phyloP scores from a whole-genome alignment of 1,140 invertebrate species.

The Coenobita brevimanus region DNA sequence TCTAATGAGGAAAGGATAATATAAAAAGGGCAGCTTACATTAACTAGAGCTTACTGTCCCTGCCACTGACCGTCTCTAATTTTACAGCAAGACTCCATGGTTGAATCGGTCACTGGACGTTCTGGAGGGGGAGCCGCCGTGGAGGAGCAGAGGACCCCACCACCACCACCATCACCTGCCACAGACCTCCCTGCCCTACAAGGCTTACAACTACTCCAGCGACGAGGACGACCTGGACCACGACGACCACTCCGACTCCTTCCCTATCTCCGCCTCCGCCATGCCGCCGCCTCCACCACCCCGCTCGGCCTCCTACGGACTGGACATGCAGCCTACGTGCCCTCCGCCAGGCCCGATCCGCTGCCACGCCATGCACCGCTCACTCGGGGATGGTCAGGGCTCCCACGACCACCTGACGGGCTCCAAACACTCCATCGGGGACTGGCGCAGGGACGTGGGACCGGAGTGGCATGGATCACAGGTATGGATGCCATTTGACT shows the following conservation, averaged over 20 bases:
- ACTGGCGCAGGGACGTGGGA: constrained; percentile 22
- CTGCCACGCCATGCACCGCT: background rate
- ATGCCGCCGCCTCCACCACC: constrained; percentile 59
- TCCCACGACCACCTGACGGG: constrained; percentile 28
- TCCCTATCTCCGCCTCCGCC: constrained; percentile 39
- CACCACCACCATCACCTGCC: background rate
- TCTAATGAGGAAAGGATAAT: too few relatives aligned
- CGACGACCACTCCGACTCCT: constrained; percentile 50
- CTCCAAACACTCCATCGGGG: constrained; percentile 18
- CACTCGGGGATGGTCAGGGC: constrained; percentile 19
- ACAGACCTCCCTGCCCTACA: constrained; percentile 38
- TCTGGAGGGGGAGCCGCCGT: constrained; percentile 24
- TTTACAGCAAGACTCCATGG: constrained; percentile 57
- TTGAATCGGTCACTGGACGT: constrained; percentile 65
- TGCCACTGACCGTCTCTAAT: background rate
- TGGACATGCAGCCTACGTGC: constrained; percentile 17
- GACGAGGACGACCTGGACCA: constrained; percentile 51
- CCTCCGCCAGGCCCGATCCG: background rate
- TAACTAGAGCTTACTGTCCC: too few relatives aligned
- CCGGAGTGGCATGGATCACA: constrained; percentile 24
- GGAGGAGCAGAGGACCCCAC: background rate
- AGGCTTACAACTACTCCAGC: constrained; percentile 55
- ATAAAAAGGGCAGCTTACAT: too few relatives aligned
- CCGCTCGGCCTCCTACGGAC: constrained; percentile 52
- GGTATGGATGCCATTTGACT: too few relatives aligned